Conservation (phyloP, 2,113 vertebrate species). For the Donacobius atricapilla region DNA sequence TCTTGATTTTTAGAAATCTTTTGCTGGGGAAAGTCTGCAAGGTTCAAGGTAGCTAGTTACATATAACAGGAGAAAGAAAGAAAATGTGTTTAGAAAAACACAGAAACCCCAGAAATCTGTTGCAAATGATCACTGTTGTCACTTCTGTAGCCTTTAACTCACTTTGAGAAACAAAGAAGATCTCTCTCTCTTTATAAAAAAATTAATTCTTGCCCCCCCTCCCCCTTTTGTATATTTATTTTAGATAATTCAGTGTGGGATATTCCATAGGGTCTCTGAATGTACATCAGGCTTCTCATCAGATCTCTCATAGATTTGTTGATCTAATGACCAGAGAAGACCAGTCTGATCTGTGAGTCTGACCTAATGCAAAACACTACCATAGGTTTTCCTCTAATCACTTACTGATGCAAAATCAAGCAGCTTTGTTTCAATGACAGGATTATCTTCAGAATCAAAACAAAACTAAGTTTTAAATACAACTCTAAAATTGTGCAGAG, state of each 20-base stretch:
- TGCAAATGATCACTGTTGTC: neutral
- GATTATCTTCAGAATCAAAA: neutral
- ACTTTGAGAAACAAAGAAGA: neutral
- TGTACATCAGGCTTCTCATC: neutral
- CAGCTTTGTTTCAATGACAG: neutral
- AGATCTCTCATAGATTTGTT: neutral
- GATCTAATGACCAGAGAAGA: neutral
- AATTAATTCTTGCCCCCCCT: rapidly evolving
- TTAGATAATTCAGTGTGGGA: neutral
- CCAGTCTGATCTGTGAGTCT: neutral
- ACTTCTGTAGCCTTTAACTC: neutral
- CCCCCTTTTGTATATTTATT: rapidly evolving
- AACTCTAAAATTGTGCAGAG: neutral
- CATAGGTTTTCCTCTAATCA: neutral
- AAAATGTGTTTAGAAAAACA: neutral
- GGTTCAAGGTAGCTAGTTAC: neutral
- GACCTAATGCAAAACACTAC: neutral
- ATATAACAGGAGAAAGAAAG: neutral
- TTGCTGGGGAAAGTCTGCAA: neutral
- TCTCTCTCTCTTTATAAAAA: neutral
- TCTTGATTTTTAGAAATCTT: neutral
- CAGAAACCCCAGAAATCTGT: neutral
- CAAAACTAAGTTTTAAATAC: neutral
- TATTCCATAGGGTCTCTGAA: neutral
- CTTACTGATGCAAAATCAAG: neutral